phyloP scores from a whole-genome alignment of 2,888 invertebrate species.

The Clusia tigrina region DNA sequence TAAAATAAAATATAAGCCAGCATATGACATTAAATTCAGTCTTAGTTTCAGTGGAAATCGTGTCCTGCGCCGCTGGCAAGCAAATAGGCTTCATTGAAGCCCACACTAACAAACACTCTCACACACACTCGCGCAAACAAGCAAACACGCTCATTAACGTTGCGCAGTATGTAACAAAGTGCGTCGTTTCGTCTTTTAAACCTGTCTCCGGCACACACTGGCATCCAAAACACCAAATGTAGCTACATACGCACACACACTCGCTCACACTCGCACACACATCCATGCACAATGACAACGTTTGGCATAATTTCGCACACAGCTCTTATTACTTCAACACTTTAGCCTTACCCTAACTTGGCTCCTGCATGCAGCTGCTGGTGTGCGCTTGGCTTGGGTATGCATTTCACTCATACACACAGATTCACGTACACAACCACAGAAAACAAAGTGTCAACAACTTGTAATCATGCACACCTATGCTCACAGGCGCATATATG shows the following conservation, averaged over 20 bases:
- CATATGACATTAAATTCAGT: too few species aligned
- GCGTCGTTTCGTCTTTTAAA: neutral
- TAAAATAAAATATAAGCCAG: too few species aligned
- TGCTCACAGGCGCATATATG: neutral
- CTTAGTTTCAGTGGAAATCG: too few species aligned
- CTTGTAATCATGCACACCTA: slow-evolving; percentile 43
- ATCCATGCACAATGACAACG: too few species aligned
- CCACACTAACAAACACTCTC: slow-evolving; percentile 20
- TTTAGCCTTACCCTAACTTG: too few species aligned
- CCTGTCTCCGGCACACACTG: slow-evolving; percentile 2
- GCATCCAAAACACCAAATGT: neutral
- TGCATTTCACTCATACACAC: slow-evolving; percentile 4
- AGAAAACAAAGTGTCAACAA: slow-evolving; percentile 51
- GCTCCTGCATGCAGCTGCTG: too few species aligned
- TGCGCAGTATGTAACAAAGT: neutral
- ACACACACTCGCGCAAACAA: slow-evolving; percentile 7
- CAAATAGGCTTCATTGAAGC: neutral
- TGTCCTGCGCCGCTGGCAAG: too few species aligned
- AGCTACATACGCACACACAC: neutral
- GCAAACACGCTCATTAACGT: neutral
- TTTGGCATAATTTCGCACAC: slow-evolving; percentile 9
- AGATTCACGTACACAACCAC: slow-evolving; percentile 30
- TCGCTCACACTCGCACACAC: neutral
- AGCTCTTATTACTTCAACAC: slow-evolving; percentile 1
- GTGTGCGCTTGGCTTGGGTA: neutral